Evolutionary conservation across 2,113 vertebrate species (phyloP).

Genomic region (Bufo gargarizans): DNA sequence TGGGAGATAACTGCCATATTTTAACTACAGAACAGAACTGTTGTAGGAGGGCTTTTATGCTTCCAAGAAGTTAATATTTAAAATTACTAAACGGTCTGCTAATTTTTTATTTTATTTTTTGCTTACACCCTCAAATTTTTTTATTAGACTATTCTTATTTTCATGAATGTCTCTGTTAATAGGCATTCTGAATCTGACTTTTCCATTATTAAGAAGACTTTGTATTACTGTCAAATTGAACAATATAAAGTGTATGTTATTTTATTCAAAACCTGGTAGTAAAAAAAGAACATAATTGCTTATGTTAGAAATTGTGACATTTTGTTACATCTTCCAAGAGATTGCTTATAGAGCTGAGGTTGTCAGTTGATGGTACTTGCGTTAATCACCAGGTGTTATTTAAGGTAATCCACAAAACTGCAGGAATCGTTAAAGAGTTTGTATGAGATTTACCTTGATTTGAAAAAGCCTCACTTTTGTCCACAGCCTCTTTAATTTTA

Average conservation of each 20-base stretch:
- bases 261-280: not conserved
- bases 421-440: not conserved
- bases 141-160: not conserved
- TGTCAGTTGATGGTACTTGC: not conserved
- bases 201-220: not conserved
- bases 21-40: not conserved
- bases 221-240: not conserved
- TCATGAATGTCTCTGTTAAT: not conserved
- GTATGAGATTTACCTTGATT: too few relatives aligned
- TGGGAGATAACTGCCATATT: not conserved
- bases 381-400: not conserved
- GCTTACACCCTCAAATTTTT: not conserved
- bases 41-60: not conserved
- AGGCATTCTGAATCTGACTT: not conserved
- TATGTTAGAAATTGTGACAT: not conserved
- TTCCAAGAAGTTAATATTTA: slow-evolving; percentile 16
- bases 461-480: too few relatives aligned
- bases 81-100: not conserved
- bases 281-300: not conserved
- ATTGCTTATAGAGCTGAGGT: not conserved
- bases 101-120: too few relatives aligned
- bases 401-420: not conserved
- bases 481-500: too few relatives aligned
- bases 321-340: not conserved
- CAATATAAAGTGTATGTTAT: not conserved